Base-by-base conservation (phyloP, 2,113 vertebrate genomes). In the Himantopus leucocephalus region DNA sequence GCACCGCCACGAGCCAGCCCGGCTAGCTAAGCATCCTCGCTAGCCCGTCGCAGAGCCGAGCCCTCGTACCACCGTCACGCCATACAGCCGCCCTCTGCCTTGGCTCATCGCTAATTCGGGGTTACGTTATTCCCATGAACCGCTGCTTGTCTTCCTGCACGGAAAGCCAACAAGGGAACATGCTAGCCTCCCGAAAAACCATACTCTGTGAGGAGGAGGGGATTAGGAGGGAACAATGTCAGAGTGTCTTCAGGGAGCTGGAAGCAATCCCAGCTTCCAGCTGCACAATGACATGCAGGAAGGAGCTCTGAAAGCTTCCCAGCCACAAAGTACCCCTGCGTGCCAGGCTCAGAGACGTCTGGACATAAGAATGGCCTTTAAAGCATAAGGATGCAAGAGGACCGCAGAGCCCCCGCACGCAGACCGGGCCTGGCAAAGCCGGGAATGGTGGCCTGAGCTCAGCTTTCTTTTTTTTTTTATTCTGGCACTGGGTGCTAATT, bases 101-200 rank as follows among this genome's bases (percentile, higher is more conserved):
- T 89, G 92, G 96, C 89, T 94, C 91, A 72, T 82, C 7, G 2
- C 50, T 78, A 0, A 73, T 76, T 62, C 86, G 0, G 86, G 89
- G 94, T 97, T 95, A 94, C 9, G 0, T 10, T 91, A 60, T 95
- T 96, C 95, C 95, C 94, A 97, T 58, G 96, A 95, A 95, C 95
- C 2, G 13, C 64, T 5, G 45, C 73, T 78, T 91, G 73, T 43
- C 43, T 34, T 78, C 81, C 80, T 0, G 3, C 1, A 2, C 17
- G 30, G 92, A 91, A 88, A 90, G 90, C 91, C 94, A 92, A 47
- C 70, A 41, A 85, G 56, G 64, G 76, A 93, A 96, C 83, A 94
- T 75, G 86, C 62, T 64, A 94, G 86, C 58, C 70, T 90, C 91
- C 84, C 0, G 1, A 76, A 71, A 92, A 89, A 29, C 23, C 77